Evolutionary conservation across 2,888 invertebrate genomes (phyloP).

Genomic region (Acrocera orbiculus): DNA sequence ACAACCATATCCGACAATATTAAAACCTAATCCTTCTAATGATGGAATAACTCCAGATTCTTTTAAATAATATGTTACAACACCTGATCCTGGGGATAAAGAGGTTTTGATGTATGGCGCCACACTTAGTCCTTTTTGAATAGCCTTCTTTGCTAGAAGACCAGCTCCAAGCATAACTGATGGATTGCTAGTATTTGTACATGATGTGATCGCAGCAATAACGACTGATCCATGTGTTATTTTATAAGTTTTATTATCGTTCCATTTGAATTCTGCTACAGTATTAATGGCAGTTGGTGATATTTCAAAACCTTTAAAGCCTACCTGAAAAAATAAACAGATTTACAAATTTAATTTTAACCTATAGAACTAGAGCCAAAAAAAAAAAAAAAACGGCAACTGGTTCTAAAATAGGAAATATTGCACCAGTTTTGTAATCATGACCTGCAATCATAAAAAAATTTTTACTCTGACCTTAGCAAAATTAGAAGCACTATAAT

Average conservation of each 20-base stretch:
- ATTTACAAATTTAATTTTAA: too few relatives aligned
- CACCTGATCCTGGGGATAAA: constrained; percentile 88
- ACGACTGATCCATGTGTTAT: constrained; percentile 84
- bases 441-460: too few relatives aligned
- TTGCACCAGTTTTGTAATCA: too few relatives aligned
- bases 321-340: constrained; percentile 39
- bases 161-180: constrained; percentile 97
- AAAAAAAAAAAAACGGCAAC: too few relatives aligned
- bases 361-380: neutral
- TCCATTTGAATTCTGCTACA: constrained; percentile 55
- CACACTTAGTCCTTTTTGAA: constrained; percentile 74
- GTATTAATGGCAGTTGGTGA: constrained; percentile 42
- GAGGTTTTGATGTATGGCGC: constrained; percentile 93
- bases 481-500: too few relatives aligned
- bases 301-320: constrained; percentile 84
- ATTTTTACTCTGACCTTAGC: too few relatives aligned
- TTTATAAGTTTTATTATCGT: constrained; percentile 59
- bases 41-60: constrained; percentile 87
- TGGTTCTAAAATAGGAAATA: too few relatives aligned
- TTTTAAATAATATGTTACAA: constrained; percentile 60
- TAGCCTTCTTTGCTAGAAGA: constrained; percentile 82
- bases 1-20: constrained; percentile 96
- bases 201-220: constrained; percentile 94
- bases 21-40: constrained; percentile 73
- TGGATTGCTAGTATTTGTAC: constrained; percentile 96